Evolutionary conservation across 2,113 vertebrate genomes (phyloP).

Genomic region (Psittacara wagleri): DNA sequence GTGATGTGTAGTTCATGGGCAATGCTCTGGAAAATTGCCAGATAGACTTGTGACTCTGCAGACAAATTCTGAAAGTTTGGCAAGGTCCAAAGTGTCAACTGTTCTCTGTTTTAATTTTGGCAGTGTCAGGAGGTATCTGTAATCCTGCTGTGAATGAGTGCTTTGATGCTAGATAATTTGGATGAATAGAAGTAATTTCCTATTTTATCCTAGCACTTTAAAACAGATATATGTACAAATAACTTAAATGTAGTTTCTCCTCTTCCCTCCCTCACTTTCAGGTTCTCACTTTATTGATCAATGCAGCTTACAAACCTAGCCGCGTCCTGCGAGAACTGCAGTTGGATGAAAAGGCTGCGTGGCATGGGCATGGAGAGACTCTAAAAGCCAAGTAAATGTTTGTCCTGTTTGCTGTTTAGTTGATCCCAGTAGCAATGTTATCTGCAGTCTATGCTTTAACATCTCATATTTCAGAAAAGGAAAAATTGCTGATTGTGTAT

Average conservation of each 20-base stretch:
- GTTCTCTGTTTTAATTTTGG: constrained; percentile 13
- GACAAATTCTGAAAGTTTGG: constrained; percentile 26
- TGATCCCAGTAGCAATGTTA: background rate
- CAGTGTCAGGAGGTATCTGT: background rate
- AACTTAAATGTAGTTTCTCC: background rate
- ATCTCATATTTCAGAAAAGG: background rate
- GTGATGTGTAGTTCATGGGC: background rate
- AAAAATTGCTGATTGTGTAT: background rate
- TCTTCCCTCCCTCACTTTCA: constrained; percentile 17
- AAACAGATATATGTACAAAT: background rate
- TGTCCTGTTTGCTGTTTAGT: background rate
- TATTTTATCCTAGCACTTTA: background rate
- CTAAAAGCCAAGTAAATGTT: constrained; percentile 96
- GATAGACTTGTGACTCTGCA: background rate
- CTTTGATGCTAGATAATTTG: constrained; percentile 49
- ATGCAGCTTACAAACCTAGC: constrained; percentile 97
- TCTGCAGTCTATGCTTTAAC: background rate
- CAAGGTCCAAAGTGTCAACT: background rate
- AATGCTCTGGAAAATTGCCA: background rate
- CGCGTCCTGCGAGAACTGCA: constrained; percentile 95
- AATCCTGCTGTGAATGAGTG: constrained; percentile 25
- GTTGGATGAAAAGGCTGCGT: constrained; percentile 92
- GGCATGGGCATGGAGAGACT: constrained; percentile 93
- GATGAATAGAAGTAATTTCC: constrained; percentile 44
- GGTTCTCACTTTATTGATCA: constrained; percentile 95